Evolutionary conservation across 2,113 vertebrate genomes (phyloP).

Genomic region (Entomyzon cyanotis): DNA sequence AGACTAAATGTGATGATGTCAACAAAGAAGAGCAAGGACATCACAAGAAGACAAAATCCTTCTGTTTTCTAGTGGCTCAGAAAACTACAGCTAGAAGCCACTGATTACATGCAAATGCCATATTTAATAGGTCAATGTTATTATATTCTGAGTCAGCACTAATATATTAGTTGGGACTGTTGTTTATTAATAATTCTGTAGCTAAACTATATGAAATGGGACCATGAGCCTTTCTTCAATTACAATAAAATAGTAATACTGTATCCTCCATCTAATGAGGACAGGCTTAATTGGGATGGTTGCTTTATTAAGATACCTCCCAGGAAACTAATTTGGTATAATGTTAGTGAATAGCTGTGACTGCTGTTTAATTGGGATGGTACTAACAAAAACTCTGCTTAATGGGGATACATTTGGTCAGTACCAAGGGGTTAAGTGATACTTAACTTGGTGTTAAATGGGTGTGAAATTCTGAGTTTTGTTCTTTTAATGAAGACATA

Average conservation of each 20-base stretch:
- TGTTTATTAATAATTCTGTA: slow-evolving; percentile 35
- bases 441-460: slow-evolving; percentile 64
- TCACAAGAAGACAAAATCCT: slow-evolving; percentile 65
- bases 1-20: slow-evolving; percentile 36
- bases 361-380: slow-evolving; percentile 69
- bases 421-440: slow-evolving; percentile 60
- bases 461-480: slow-evolving; percentile 56
- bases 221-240: slow-evolving; percentile 34
- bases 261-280: slow-evolving; percentile 73
- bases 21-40: slow-evolving; percentile 56
- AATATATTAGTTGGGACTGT: slow-evolving; percentile 47
- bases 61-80: background rate
- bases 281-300: slow-evolving; percentile 72
- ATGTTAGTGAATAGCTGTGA: slow-evolving; percentile 72
- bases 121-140: slow-evolving; percentile 59
- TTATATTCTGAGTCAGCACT: slow-evolving; percentile 65
- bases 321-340: slow-evolving; percentile 73
- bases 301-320: slow-evolving; percentile 75
- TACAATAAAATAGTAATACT: slow-evolving; percentile 69
- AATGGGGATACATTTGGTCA: slow-evolving; percentile 60
- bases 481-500: slow-evolving; percentile 50
- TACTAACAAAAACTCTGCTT: slow-evolving; percentile 66
- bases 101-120: slow-evolving; percentile 39
- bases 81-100: slow-evolving; percentile 19
- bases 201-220: slow-evolving; percentile 43